phyloP scores from a whole-genome alignment of 2,113 vertebrate genomes.

The Sarotherodon lohbergeri region DNA sequence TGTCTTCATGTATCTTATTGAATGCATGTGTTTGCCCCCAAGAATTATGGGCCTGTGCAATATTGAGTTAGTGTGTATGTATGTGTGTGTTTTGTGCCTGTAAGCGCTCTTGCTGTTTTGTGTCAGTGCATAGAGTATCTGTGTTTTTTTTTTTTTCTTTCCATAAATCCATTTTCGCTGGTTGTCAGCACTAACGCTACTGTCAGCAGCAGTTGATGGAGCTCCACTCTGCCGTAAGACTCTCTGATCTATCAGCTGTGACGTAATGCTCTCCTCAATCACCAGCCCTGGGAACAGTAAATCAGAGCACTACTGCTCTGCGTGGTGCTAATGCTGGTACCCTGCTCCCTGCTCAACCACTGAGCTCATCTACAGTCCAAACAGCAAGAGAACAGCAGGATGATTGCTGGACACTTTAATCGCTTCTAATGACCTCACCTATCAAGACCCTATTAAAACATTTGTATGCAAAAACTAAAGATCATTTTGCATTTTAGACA shows the following conservation, averaged over 20 bases:
- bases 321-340: slow-evolving; percentile 42
- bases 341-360: slow-evolving; percentile 6
- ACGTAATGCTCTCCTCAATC: slow-evolving; percentile 65
- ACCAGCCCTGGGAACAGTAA: slow-evolving; percentile 52
- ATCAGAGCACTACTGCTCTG: slow-evolving; percentile 60
- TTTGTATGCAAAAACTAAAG: neutral
- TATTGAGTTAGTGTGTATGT: neutral
- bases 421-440: slow-evolving; percentile 44
- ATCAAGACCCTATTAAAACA: slow-evolving; percentile 40
- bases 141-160: slow-evolving; percentile 2
- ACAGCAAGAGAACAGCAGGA: slow-evolving; percentile 28
- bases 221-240: slow-evolving; percentile 53
- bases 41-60: slow-evolving; percentile 11
- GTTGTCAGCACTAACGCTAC: slow-evolving; percentile 54
- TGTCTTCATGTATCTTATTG: slow-evolving; percentile 29
- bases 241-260: slow-evolving; percentile 65
- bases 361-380: slow-evolving; percentile 49
- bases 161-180: slow-evolving; percentile 46
- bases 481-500: neutral
- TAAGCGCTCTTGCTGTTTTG: slow-evolving; percentile 18
- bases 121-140: slow-evolving; percentile 33
- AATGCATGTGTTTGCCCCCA: slow-evolving; percentile 20
- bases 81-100: slow-evolving; percentile 9
- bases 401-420: slow-evolving; percentile 47
- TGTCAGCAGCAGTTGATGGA: slow-evolving; percentile 63